A percentile compares a stretch with the other conserved stretches of the same genome.
These are phyloP conservation scores for Anarhynchus alexandrinus DNA, from an alignment of 2,113 vertebrate genomes.

Conservation along the genomic window DNA sequence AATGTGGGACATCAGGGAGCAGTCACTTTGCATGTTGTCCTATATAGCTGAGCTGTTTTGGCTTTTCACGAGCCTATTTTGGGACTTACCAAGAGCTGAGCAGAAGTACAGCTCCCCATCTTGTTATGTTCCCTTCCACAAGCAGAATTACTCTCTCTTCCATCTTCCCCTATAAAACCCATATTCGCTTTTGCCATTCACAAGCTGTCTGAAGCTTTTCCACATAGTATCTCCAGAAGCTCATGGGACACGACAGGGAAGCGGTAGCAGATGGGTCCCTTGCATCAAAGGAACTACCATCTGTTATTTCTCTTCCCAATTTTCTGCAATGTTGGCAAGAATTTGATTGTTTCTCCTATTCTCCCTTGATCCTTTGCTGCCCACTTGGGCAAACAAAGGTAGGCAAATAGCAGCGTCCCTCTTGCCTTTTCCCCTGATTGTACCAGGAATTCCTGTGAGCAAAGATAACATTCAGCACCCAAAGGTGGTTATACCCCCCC, in stretches of 20 bases:
- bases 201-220: slow-evolving; percentile 1
- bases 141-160: neutral
- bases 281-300: slow-evolving; percentile 32
- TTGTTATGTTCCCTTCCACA: neutral
- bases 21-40: neutral
- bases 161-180: neutral
- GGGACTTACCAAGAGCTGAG: neutral
- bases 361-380: neutral
- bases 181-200: neutral
- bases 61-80: neutral
- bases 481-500: neutral
- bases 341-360: neutral
- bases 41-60: neutral
- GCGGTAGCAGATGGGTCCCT: slow-evolving; percentile 40
- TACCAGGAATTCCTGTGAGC: neutral
- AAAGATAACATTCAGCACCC: neutral
- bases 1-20: neutral
- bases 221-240: neutral
- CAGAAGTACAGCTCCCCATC: neutral
- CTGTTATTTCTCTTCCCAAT: slow-evolving; percentile 17
- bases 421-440: neutral
- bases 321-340: neutral
- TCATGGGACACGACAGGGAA: neutral
- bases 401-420: neutral
- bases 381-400: neutral